These are phyloP conservation scores for Rhodophaea formosa DNA, from an alignment of 2,888 invertebrate genomes.

Conservation along the genomic window DNA sequence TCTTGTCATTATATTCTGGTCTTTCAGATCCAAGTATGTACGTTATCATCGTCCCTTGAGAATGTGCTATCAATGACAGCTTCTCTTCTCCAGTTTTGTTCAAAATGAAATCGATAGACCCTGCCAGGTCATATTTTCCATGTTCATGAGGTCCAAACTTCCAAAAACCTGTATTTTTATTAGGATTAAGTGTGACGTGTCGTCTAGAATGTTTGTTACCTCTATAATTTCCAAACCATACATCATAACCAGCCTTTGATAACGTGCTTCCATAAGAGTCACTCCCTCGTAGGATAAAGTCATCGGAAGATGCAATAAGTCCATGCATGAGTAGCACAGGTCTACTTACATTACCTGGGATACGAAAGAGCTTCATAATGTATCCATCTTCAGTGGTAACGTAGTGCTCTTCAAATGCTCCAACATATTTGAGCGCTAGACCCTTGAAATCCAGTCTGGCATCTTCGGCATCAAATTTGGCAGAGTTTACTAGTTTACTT, in stretches of 20 bases:
- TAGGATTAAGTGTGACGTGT: slow-evolving; percentile 17
- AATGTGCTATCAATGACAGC: slow-evolving; percentile 84
- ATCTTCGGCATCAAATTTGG: slow-evolving; percentile 13
- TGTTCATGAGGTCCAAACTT: slow-evolving; percentile 78
- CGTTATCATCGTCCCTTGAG: slow-evolving; percentile 81
- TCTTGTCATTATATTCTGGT: slow-evolving; percentile 80
- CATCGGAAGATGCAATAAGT: slow-evolving; percentile 17
- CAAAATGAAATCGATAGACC: slow-evolving; percentile 63
- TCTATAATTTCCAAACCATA: slow-evolving; percentile 22
- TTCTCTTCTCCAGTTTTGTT: slow-evolving; percentile 66
- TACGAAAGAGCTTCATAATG: slow-evolving; percentile 32
- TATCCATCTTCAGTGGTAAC: slow-evolving; percentile 23
- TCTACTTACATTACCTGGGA: slow-evolving; percentile 15
- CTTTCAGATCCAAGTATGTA: slow-evolving; percentile 71
- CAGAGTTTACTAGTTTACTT: neutral
- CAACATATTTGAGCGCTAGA: slow-evolving; percentile 21
- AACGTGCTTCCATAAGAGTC: slow-evolving; percentile 12
- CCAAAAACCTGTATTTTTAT: neutral
- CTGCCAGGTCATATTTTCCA: slow-evolving; percentile 84
- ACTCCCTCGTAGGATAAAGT: slow-evolving; percentile 19
- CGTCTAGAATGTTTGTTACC: slow-evolving; percentile 23
- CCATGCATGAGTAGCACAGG: slow-evolving; percentile 23
- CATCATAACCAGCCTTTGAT: slow-evolving; percentile 19
- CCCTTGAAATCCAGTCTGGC: slow-evolving; percentile 15
- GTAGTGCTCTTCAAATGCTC: slow-evolving; percentile 16